These are phyloP conservation scores for Aselliscus stoliczkanus DNA, from an alignment of 2,797 vertebrate genomes.

Conservation along the genomic window DNA sequence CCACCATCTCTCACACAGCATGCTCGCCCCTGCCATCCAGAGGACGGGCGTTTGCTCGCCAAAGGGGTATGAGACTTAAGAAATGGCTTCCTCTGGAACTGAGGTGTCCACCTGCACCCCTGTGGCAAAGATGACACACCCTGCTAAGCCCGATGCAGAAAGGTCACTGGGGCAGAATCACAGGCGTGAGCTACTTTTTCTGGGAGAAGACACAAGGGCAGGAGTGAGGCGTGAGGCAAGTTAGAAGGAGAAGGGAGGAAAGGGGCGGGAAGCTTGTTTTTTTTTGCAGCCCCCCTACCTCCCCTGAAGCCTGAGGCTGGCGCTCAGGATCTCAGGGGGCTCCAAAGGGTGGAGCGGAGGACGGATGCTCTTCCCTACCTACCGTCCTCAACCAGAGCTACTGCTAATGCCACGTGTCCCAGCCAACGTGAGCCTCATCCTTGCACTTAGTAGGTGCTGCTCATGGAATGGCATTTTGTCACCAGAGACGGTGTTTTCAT, in stretches of 20 bases:
- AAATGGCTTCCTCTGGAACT: background rate
- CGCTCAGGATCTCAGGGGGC: background rate
- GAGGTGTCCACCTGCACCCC: background rate
- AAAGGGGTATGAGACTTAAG: background rate
- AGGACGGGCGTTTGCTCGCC: background rate
- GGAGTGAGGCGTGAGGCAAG: background rate
- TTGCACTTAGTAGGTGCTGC: accelerated
- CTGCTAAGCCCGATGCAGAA: background rate
- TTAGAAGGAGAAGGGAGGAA: background rate
- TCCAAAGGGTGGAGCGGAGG: background rate
- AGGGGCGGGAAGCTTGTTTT: background rate
- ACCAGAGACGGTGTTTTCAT: background rate
- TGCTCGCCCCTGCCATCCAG: background rate
- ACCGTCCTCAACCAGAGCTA: accelerated
- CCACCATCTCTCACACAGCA: background rate
- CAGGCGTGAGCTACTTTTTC: background rate
- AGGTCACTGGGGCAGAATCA: background rate
- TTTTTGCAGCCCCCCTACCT: too few species aligned
- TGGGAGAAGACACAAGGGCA: background rate
- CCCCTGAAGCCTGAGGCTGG: background rate
- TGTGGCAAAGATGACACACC: background rate
- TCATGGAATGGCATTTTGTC: background rate
- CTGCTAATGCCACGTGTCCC: background rate
- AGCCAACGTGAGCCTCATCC: background rate
- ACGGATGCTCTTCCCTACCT: accelerated